Conservation (phyloP, 1,140 invertebrate genomes). For the Amphibalanus amphitrite region DNA sequence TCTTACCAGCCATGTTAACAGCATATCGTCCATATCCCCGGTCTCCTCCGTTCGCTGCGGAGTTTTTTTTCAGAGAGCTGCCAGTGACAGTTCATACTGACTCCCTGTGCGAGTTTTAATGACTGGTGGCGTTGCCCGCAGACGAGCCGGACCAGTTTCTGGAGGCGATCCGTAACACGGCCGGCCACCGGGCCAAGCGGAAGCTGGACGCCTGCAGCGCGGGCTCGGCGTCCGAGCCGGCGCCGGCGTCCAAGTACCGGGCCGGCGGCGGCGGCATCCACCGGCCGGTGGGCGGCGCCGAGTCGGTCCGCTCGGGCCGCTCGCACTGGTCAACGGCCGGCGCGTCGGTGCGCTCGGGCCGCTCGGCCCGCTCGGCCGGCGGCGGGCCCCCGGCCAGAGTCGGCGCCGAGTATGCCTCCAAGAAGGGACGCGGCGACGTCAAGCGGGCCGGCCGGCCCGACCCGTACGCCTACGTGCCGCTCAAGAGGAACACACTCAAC, state of each 20-base stretch:
- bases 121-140: too few relatives aligned
- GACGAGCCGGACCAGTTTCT: neutral
- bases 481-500: conserved; percentile 52
- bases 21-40: too few relatives aligned
- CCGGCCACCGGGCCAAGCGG: neutral
- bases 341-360: neutral
- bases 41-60: too few relatives aligned
- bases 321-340: neutral
- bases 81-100: too few relatives aligned
- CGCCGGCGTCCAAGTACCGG: neutral
- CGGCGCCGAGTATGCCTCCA: conserved; percentile 31
- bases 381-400: conserved; percentile 10
- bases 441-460: conserved; percentile 75
- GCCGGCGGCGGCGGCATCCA: conserved; percentile 71
- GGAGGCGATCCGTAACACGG: neutral
- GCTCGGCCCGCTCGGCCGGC: neutral
- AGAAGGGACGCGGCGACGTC: conserved; percentile 57
- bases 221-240: neutral
- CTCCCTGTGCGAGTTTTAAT: too few relatives aligned
- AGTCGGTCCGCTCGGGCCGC: conserved; percentile 9
- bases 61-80: too few relatives aligned
- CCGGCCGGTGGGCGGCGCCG: conserved; percentile 38
- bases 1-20: too few relatives aligned
- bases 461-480: conserved; percentile 75
- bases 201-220: neutral